A percentile compares a stretch with the other conserved stretches of the same genome.
phyloP scores from a whole-genome alignment of 2,888 invertebrate genomes.

The Marasmarcha lunaedactyla region DNA sequence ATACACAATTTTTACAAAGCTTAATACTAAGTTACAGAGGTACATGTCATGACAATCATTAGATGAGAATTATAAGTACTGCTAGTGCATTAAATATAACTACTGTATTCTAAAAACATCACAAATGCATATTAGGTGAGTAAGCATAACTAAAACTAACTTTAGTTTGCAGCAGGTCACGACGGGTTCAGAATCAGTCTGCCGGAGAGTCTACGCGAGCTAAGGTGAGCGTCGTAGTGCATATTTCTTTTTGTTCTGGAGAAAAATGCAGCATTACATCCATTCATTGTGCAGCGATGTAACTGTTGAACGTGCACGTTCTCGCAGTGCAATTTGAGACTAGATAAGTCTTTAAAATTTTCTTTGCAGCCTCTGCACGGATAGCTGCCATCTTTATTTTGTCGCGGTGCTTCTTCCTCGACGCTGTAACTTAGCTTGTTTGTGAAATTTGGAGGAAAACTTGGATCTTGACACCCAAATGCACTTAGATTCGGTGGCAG shows the following conservation, averaged over 20 bases:
- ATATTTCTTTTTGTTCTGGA: conserved; percentile 82
- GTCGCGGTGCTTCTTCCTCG: conserved; percentile 75
- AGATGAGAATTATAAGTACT: no score
- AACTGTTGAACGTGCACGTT: conserved; percentile 75
- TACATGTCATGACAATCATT: no score
- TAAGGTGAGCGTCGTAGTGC: conserved; percentile 77
- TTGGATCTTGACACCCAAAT: conserved; percentile 45
- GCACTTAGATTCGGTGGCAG: conserved; percentile 53
- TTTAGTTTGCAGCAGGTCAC: conserved; percentile 29
- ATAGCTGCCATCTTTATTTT: conserved; percentile 75
- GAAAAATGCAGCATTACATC: conserved; percentile 83
- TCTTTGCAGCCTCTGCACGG: conserved; percentile 79
- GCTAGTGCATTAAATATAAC: conserved; percentile 19
- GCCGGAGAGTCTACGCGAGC: conserved; percentile 42
- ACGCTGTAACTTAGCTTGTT: conserved; percentile 70
- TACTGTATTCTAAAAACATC: conserved; percentile 27
- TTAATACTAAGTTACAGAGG: no score
- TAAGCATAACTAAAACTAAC: background rate
- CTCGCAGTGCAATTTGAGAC: conserved; percentile 81
- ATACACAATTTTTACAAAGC: no score
- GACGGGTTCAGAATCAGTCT: conserved; percentile 34
- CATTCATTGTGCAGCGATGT: conserved; percentile 80
- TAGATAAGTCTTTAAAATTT: conserved; percentile 71
- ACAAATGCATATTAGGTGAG: conserved; percentile 49
- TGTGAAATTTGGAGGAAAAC: conserved; percentile 39